A percentile compares a stretch with the other conserved stretches of the same genome.
Conservation (phyloP, 1,140 invertebrate genomes). For the Patella vulgata region DNA sequence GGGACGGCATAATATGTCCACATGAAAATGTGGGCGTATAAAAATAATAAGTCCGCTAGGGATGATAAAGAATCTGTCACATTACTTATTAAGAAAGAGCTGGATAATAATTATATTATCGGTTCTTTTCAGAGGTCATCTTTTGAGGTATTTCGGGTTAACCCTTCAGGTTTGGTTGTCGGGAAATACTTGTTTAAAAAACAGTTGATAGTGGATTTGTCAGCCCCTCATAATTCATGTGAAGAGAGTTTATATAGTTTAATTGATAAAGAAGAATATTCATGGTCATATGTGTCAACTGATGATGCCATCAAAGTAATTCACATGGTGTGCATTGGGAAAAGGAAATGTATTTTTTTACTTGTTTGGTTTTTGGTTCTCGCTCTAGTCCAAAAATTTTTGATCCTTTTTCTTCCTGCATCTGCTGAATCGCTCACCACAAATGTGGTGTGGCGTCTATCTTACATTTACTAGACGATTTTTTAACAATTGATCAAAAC, state of each 20-base stretch:
- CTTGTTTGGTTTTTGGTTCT: too few species aligned
- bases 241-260: conserved; percentile 18
- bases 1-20: too few species aligned
- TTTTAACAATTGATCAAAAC: too few species aligned
- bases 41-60: too few species aligned
- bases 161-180: conserved; percentile 18
- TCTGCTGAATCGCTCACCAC: too few species aligned
- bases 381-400: too few species aligned
- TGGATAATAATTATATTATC: conserved; percentile 21
- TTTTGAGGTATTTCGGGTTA: conserved; percentile 12
- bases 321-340: background rate
- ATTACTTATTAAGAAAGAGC: conserved; percentile 3
- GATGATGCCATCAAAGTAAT: conserved; percentile 28
- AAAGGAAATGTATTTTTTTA: too few species aligned
- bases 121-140: conserved; percentile 12
- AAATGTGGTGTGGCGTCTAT: too few species aligned
- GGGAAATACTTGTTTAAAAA: conserved; percentile 26
- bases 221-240: conserved; percentile 19
- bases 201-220: conserved; percentile 25
- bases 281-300: conserved; percentile 16
- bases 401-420: too few species aligned
- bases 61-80: background rate
- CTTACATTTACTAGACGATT: too few species aligned
- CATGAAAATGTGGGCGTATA: too few species aligned
- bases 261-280: conserved; percentile 18